phyloP scores from a whole-genome alignment of 2,888 invertebrate genomes.

The Lycophotia porphyrea region DNA sequence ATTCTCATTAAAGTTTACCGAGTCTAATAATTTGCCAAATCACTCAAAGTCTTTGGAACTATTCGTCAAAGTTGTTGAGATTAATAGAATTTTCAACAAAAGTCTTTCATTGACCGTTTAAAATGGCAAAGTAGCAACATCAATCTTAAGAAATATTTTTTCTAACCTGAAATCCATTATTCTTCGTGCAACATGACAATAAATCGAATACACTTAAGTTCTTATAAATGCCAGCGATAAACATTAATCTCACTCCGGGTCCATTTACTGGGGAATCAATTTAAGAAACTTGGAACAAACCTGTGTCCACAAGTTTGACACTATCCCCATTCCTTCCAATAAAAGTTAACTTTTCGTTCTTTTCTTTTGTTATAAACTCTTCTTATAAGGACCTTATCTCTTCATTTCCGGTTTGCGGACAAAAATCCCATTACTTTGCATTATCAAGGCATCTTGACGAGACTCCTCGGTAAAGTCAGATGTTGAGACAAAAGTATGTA shows the following conservation, averaged over 20 bases:
- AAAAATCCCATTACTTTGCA: conserved; percentile 84
- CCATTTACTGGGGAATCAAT: conserved; percentile 80
- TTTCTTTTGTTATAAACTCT: conserved; percentile 82
- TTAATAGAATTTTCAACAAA: conserved; percentile 40
- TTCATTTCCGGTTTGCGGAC: conserved; percentile 79
- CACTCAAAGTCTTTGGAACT: conserved; percentile 31
- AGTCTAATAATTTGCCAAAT: conserved; percentile 41
- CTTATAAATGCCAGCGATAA: conserved; percentile 62
- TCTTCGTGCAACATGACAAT: conserved; percentile 49
- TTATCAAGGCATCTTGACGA: conserved; percentile 84
- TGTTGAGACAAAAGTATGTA: conserved; percentile 61
- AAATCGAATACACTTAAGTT: conserved; percentile 53
- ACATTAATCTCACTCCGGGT: conserved; percentile 76
- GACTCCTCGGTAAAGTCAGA: conserved; percentile 70
- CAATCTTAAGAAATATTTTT: conserved; percentile 38
- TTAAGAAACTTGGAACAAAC: conserved; percentile 76
- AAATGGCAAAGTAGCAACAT: conserved; percentile 39
- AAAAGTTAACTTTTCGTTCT: conserved; percentile 79
- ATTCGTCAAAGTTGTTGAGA: conserved; percentile 37
- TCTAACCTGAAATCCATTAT: conserved; percentile 42
- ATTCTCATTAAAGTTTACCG: conserved; percentile 20
- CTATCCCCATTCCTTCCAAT: conserved; percentile 82
- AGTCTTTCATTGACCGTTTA: conserved; percentile 29
- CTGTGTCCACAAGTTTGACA: conserved; percentile 73
- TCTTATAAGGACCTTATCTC: conserved; percentile 82